These are phyloP conservation scores for Opisthograptis luteolata DNA, from an alignment of 2,888 invertebrate species.

Conservation along the genomic window DNA sequence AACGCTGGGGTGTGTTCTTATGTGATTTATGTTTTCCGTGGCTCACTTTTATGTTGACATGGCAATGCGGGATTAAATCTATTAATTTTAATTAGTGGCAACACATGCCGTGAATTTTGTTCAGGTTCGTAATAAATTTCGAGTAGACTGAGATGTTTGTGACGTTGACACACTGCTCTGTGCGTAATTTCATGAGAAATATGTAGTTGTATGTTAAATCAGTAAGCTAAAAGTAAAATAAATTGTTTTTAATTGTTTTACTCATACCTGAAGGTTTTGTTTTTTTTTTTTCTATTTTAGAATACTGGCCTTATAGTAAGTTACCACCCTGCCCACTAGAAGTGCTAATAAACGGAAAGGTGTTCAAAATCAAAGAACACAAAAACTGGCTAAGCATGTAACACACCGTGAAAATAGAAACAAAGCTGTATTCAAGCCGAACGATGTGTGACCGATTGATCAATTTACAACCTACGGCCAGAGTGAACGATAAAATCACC, in stretches of 20 bases:
- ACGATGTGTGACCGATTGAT: conserved; percentile 22
- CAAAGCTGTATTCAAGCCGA: conserved; percentile 16
- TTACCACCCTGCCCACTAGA: no score
- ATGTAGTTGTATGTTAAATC: no score
- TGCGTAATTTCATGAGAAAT: neutral
- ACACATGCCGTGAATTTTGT: conserved; percentile 24
- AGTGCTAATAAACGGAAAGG: neutral
- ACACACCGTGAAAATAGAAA: conserved; percentile 19
- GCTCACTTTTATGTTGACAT: conserved; percentile 52
- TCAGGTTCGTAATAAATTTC: conserved; percentile 5
- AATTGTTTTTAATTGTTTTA: no score
- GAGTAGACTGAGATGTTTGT: neutral
- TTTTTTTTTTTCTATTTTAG: no score
- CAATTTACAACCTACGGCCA: conserved; percentile 21
- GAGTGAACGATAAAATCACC: conserved; percentile 11
- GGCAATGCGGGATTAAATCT: conserved; percentile 41
- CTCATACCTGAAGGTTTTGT: no score
- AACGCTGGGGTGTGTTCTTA: conserved; percentile 27
- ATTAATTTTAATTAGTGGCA: conserved; percentile 46
- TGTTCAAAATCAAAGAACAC: conserved; percentile 10
- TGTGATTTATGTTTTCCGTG: conserved; percentile 69
- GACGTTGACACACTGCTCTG: neutral
- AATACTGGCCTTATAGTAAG: no score
- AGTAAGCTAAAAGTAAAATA: no score
- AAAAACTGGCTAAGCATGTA: conserved; percentile 12